Percentiles rank a stretch among this genome's conserved stretches.
Conservation (phyloP, 1,140 invertebrate species). For the Nautilus pompilius region DNA sequence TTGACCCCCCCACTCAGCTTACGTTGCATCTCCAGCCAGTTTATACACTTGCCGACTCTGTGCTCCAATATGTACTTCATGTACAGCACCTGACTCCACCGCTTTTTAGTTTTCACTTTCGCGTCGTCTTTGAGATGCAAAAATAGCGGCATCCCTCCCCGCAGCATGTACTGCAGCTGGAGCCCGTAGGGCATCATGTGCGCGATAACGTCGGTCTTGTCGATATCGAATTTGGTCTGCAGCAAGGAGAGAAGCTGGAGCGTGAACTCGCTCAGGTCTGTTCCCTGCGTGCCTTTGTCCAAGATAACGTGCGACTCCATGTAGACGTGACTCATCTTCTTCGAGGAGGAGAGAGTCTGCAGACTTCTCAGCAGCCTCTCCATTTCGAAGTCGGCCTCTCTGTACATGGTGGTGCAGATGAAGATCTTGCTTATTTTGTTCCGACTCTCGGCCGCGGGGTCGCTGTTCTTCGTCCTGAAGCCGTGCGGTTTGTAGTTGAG, state of each 20-base stretch:
- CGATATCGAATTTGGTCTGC: slow-evolving; percentile 19
- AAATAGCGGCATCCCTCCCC: slow-evolving; percentile 29
- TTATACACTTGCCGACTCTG: slow-evolving; percentile 7
- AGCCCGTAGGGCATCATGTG: slow-evolving; percentile 33
- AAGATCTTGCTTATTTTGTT: slow-evolving; percentile 22
- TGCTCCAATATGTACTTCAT: slow-evolving; percentile 37
- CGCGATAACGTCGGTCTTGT: slow-evolving; percentile 10
- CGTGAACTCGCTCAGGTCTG: slow-evolving; percentile 27
- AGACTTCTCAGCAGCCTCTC: slow-evolving; percentile 29
- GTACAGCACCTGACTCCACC: slow-evolving; percentile 46
- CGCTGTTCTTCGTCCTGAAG: not conserved
- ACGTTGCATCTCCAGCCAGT: not conserved
- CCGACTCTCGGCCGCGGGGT: not conserved
- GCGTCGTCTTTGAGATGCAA: slow-evolving; percentile 37
- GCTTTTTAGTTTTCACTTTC: slow-evolving; percentile 41
- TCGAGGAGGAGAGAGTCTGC: slow-evolving; percentile 13
- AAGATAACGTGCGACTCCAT: slow-evolving; percentile 41
- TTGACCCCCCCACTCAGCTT: not conserved
- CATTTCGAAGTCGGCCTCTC: slow-evolving; percentile 34
- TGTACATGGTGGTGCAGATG: slow-evolving; percentile 42
- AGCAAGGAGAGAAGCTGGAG: slow-evolving; percentile 29
- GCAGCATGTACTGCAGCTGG: slow-evolving; percentile 25
- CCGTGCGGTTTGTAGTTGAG: slow-evolving; percentile 15
- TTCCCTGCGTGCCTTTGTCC: slow-evolving; percentile 30
- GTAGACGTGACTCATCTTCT: slow-evolving; percentile 15